Evolutionary conservation across 2,797 vertebrate species (phyloP).

Genomic region (Bradypodion ventrale): DNA sequence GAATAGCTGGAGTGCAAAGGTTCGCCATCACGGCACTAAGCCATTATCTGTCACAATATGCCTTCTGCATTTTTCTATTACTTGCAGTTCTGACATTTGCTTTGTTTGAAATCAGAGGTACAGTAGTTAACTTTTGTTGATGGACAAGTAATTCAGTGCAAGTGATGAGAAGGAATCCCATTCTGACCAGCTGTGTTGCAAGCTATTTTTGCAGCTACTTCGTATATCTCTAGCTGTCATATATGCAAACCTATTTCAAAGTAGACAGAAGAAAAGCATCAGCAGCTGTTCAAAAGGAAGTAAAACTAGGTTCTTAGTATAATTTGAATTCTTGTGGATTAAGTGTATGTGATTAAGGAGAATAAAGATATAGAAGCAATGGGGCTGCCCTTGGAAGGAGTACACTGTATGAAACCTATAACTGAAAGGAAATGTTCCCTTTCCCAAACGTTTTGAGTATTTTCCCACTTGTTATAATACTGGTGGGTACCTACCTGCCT

Average conservation of each 20-base stretch:
- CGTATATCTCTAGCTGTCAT: background rate
- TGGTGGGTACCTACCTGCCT: no score
- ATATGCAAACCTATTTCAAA: background rate
- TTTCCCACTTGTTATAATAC: no score
- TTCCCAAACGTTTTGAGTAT: background rate
- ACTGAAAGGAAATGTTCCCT: no score
- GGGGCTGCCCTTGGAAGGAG: background rate
- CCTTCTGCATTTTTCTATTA: background rate
- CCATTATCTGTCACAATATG: slow-evolving; percentile 16
- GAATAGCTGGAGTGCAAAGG: no score
- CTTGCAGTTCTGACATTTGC: slow-evolving; percentile 23
- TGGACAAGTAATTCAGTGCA: background rate
- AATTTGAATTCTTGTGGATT: background rate
- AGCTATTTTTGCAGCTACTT: background rate
- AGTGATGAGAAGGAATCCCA: background rate
- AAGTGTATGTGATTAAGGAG: background rate
- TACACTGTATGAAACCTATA: no score
- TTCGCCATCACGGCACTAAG: no score
- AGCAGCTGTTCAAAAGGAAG: slow-evolving; percentile 8
- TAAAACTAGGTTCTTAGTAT: background rate
- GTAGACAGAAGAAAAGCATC: background rate
- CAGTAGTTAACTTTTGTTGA: background rate
- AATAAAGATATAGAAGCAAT: background rate
- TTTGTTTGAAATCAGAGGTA: slow-evolving; percentile 16
- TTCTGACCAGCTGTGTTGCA: background rate